Base-by-base conservation (phyloP, 1,140 invertebrate genomes). In the Zaprionus lachaisei region DNA sequence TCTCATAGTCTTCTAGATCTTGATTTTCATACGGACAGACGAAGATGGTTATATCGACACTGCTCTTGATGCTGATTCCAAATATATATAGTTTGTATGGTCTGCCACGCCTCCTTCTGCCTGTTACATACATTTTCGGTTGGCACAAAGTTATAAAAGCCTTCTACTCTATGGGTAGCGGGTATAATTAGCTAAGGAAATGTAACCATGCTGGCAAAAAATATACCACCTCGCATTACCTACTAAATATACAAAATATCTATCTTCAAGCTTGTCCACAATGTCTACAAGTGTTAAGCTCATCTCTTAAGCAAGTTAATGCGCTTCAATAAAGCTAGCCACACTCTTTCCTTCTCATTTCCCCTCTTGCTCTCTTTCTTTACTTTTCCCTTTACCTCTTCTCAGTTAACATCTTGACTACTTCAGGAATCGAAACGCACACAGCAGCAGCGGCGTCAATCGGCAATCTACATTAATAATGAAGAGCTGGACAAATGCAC, bases 401-500 rank as follows among this genome's bases (percentile, higher is more conserved):
- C 20, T 3, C 9, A 24, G 31, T 54, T 14, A 57, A 41, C 34
- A n/a, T 24, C 26, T 60, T 26, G 47, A 68, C 14, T 47, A 28
- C 14, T 14, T 37, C n/a, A 56, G 22, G 58, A 12, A 47, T 34
- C 41, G 2, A 61, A 24, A 7, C n/a, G 4, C 15, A 12, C 26
- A 12, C 17, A 49, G 28, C 11, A 28, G 34, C 14, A 44, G 38
- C 41, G 0, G 15, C 38, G n/a, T 44, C 28, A 69, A 61, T 56
- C n/a, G 49, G 44, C 57, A 67, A 34, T 41, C 41, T 47, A 58
- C 65, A 71, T 66, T 55, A 47, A 61, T 51, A 73, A 62, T 76
- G 47, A 67, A 74, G 77, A 80, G 72, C 44, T 57, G 79, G 55
- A 44, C 81, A 77, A 72, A 41, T 74, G 58, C 68, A 66, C 54